phyloP scores from a whole-genome alignment of 2,113 vertebrate species.

The Polypterus bichir region DNA sequence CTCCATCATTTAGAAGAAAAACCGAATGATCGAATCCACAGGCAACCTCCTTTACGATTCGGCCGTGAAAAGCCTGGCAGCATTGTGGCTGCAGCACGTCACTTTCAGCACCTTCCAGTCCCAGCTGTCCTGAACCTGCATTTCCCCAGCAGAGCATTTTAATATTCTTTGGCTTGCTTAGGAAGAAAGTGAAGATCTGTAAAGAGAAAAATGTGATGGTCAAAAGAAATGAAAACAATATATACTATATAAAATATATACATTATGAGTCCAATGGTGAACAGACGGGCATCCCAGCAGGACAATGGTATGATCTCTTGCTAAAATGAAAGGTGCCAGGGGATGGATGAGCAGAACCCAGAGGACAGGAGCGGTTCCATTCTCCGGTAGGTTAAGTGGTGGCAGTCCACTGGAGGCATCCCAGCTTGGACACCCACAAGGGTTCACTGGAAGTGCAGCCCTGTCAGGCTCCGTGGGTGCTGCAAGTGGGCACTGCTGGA shows the following conservation, averaged over 20 bases:
- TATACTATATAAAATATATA: neutral
- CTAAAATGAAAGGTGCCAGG: too few relatives aligned
- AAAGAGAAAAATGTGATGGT: neutral
- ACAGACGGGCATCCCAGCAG: too few relatives aligned
- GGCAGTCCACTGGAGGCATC: too few relatives aligned
- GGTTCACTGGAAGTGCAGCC: too few relatives aligned
- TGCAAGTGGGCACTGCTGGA: too few relatives aligned
- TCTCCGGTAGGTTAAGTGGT: too few relatives aligned
- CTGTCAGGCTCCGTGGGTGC: too few relatives aligned
- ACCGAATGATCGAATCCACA: slow-evolving; percentile 78
- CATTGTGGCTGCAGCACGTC: slow-evolving; percentile 62
- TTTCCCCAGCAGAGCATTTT: slow-evolving; percentile 94
- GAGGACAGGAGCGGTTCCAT: too few relatives aligned
- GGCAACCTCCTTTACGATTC: slow-evolving; percentile 68
- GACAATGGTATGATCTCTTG: too few relatives aligned
- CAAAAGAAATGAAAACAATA: neutral
- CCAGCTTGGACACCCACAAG: too few relatives aligned
- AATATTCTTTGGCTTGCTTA: slow-evolving; percentile 35
- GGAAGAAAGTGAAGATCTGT: neutral
- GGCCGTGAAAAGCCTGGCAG: slow-evolving; percentile 58
- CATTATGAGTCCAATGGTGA: too few relatives aligned
- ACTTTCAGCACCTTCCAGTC: slow-evolving; percentile 50
- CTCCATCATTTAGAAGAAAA: slow-evolving; percentile 80
- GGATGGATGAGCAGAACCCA: too few relatives aligned
- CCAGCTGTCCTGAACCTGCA: slow-evolving; percentile 75